These are phyloP conservation scores for Alviniconcha strummeri DNA, from an alignment of 2,888 invertebrate genomes.

Conservation along the genomic window DNA sequence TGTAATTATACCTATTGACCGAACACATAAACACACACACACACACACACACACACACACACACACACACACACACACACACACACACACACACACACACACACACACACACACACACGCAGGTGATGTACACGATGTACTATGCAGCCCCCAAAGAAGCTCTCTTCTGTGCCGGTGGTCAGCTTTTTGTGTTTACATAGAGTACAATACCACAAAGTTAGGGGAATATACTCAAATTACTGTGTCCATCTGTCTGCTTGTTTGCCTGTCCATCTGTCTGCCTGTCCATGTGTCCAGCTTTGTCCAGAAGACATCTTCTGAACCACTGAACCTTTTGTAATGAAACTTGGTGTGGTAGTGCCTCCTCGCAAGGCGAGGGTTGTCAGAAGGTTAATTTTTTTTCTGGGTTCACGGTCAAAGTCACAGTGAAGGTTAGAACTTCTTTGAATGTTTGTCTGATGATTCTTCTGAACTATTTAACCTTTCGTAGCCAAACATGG, in stretches of 20 bases:
- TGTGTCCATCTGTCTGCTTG: not conserved
- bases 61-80: conserved; percentile 1
- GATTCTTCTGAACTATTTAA: no score
- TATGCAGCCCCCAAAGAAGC: not conserved
- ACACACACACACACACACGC: conserved; percentile 23
- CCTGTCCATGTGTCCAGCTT: no score
- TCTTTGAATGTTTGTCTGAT: no score
- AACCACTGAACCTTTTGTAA: no score
- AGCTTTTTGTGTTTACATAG: not conserved
- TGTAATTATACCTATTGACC: not conserved
- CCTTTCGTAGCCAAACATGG: no score
- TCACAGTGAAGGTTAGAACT: no score
- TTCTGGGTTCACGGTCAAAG: no score
- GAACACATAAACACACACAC: not conserved
- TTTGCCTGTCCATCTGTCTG: not conserved
- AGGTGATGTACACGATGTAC: not conserved
- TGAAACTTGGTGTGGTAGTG: no score
- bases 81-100: conserved; percentile 11
- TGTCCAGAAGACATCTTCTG: no score
- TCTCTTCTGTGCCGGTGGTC: not conserved
- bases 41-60: not conserved
- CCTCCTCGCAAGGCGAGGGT: no score
- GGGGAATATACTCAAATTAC: not conserved
- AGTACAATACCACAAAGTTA: not conserved
- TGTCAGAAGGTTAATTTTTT: no score